Evolutionary conservation across 2,113 vertebrate species (phyloP).

Genomic region (Scytalopus superciliaris): DNA sequence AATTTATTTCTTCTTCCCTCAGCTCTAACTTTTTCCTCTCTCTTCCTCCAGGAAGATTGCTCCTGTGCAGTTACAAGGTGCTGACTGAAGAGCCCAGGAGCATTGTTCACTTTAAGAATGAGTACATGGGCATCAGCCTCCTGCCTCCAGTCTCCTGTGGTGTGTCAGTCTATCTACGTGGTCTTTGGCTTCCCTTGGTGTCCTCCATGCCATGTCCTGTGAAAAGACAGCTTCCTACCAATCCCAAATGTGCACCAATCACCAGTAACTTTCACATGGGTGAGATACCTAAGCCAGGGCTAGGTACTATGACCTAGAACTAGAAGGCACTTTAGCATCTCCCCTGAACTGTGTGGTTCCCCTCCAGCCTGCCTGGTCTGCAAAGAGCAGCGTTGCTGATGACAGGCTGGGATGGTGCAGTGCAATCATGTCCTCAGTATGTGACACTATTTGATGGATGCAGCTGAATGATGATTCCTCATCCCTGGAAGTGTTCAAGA

Average conservation of each 20-base stretch:
- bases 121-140: accelerated
- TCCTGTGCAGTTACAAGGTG: background rate
- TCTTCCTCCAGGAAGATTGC: background rate
- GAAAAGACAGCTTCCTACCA: background rate
- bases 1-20: background rate
- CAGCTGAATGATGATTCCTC: background rate
- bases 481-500: background rate
- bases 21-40: background rate
- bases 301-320: background rate
- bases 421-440: background rate
- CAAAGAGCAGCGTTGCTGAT: background rate
- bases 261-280: background rate
- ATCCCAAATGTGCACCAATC: background rate
- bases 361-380: background rate
- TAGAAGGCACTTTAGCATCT: background rate
- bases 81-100: background rate
- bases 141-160: background rate
- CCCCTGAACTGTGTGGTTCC: background rate
- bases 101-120: accelerated
- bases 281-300: background rate
- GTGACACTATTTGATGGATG: background rate
- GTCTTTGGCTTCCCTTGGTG: background rate
- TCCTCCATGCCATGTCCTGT: background rate
- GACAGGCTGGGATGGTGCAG: background rate
- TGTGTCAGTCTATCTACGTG: background rate